Base-by-base conservation (phyloP, 2,797 vertebrate genomes). In the Schizopygopsis malacanthus region DNA sequence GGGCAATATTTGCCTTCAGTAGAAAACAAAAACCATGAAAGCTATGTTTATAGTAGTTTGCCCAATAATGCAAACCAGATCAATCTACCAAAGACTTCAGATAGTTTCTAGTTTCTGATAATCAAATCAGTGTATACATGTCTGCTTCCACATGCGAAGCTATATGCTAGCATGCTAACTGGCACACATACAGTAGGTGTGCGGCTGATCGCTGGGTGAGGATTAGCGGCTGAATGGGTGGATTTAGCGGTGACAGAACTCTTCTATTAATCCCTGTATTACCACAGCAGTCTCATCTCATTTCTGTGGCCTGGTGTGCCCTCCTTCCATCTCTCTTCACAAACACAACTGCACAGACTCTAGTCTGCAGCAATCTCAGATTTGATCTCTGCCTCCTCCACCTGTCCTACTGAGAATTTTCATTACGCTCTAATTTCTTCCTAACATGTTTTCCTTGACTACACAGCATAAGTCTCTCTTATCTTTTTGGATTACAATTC, bases 201-300 rank as follows among this genome's bases (percentile, higher is more conserved):
- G 79, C 2, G 11, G 33, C 85, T 89, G 85, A 80, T 76, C 54
- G 72, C 54, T 59, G 65, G 37, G 67, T 0, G 41, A 28, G 85
- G 88, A 89, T 89, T 88, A 89, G 67, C 45, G 75, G 79, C 82
- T 89, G 88, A 89, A 89, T 81, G 83, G 81, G 70, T 82, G 77
- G 90, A 90, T 92, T 92, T 92, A 78, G 73, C 73, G 84, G 88
- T 84, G 91, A 91, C 90, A 87, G 90, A 91, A 90, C 85, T 86
- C 87, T 79, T 86, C 72, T 82, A 69, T 85, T 94, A 94, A 94
- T 94, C 93, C 37, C 85, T 83, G 91, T 84, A 83, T 91, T 88
- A 88, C 39, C 88, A 90, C 88, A 54, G 67, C 9, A 87, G 84
- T 89, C 87, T 89, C 89, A 90, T 91, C 91, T 90, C 89, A 91